A percentile compares a stretch with the other conserved stretches of the same genome.
Conservation (phyloP, 2,113 vertebrate species). For the Corvus cornix region DNA sequence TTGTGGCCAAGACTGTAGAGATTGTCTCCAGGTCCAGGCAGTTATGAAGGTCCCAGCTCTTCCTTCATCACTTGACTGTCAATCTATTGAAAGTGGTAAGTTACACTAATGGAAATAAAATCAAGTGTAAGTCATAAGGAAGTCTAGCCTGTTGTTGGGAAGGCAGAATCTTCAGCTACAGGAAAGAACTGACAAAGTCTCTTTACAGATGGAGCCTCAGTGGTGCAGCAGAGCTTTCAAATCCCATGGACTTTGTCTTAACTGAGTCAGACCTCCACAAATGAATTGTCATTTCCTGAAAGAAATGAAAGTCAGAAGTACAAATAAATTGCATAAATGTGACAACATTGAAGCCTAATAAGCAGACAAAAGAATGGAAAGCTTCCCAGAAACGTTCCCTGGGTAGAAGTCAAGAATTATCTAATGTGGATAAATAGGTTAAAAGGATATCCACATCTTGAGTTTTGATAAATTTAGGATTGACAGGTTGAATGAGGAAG, state of each 20-base stretch:
- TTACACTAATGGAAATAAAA: background rate
- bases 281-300: conserved; percentile 30
- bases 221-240: background rate
- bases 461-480: conserved; percentile 55
- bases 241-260: conserved; percentile 8
- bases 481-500: conserved; percentile 60
- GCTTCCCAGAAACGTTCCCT: conserved; percentile 37
- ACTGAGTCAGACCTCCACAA: background rate
- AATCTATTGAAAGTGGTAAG: background rate
- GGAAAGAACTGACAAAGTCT: background rate
- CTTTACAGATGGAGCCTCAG: background rate
- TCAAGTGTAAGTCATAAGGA: background rate
- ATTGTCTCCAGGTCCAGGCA: background rate
- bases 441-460: conserved; percentile 55
- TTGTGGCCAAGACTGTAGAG: background rate
- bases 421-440: conserved; percentile 59
- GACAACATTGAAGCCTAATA: conserved; percentile 58
- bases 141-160: background rate
- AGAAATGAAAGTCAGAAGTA: conserved; percentile 3
- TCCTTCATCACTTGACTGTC: background rate
- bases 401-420: conserved; percentile 59
- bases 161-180: background rate
- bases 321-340: conserved; percentile 44
- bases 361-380: conserved; percentile 41
- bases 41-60: background rate